Percentiles rank a stretch among this genome's conserved stretches.
Evolutionary conservation across 1,140 invertebrate species (phyloP).

Genomic region (Luehdorfia chinensis): DNA sequence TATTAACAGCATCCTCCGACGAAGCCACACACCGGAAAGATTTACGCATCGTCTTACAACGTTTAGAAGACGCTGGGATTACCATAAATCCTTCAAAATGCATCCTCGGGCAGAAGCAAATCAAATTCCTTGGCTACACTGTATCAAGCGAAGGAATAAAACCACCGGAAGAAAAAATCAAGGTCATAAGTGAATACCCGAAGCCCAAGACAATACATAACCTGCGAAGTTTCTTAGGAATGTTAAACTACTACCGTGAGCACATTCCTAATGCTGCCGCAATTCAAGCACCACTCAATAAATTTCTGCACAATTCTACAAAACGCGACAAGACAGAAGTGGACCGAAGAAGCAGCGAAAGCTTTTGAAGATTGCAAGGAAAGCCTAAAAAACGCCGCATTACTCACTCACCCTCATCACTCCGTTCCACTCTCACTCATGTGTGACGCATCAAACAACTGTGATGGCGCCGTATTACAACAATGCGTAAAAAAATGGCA

Average conservation of each 20-base stretch:
- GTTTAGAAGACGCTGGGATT: background rate
- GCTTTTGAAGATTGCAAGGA: conserved; percentile 56
- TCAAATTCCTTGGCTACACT: conserved; percentile 18
- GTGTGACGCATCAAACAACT: conserved; percentile 45
- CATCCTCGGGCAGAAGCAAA: conserved; percentile 5
- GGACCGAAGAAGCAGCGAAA: conserved; percentile 28
- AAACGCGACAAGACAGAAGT: conserved; percentile 30
- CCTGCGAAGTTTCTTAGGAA: conserved; percentile 45
- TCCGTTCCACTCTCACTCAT: conserved; percentile 17
- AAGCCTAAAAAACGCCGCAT: conserved; percentile 31
- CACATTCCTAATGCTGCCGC: conserved; percentile 29
- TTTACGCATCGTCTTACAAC: background rate
- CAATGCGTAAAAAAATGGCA: conserved; percentile 33
- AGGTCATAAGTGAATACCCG: conserved; percentile 25
- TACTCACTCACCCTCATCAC: conserved; percentile 31
- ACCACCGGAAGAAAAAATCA: conserved; percentile 13
- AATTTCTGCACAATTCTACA: conserved; percentile 28
- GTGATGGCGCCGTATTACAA: conserved; percentile 47
- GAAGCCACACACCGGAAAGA: background rate
- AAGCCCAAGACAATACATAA: conserved; percentile 26
- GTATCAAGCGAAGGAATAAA: conserved; percentile 12
- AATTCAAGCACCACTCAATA: conserved; percentile 20
- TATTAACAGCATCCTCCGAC: background rate
- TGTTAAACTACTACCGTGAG: conserved; percentile 40
- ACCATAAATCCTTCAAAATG: conserved; percentile 18